Percentiles rank a stretch among this genome's conserved stretches.
Evolutionary conservation across 2,888 invertebrate species (phyloP).

Genomic region (Lacanobia oleracea): DNA sequence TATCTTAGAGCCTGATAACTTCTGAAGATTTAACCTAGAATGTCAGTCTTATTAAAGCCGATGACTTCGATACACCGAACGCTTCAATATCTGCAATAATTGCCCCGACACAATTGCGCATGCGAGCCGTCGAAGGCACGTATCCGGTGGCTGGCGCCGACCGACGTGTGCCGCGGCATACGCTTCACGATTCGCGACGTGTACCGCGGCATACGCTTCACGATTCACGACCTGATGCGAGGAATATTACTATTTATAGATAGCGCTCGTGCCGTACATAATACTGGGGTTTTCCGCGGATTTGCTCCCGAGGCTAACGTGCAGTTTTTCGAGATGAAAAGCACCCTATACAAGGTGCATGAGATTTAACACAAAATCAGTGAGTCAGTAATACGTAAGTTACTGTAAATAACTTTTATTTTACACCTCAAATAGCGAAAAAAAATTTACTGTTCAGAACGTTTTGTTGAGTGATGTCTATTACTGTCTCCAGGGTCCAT

Average conservation of each 20-base stretch:
- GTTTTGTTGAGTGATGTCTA: too few relatives aligned
- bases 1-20: neutral
- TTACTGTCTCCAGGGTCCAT: too few relatives aligned
- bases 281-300: neutral
- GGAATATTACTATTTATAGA: constrained; percentile 36
- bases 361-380: too few relatives aligned
- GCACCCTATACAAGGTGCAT: too few relatives aligned
- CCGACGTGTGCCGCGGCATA: neutral
- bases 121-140: constrained; percentile 3
- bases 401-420: too few relatives aligned
- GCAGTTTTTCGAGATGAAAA: neutral
- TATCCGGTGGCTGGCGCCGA: constrained; percentile 38
- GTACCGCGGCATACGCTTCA: neutral
- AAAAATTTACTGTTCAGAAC: too few relatives aligned
- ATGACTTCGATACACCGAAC: neutral
- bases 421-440: too few relatives aligned
- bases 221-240: constrained; percentile 25
- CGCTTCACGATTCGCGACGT: neutral
- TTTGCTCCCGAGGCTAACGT: neutral
- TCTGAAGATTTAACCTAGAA: neutral
- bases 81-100: constrained; percentile 26
- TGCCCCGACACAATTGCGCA: constrained; percentile 32
- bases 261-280: neutral
- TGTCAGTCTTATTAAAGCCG: neutral
- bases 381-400: too few relatives aligned